Base-by-base conservation (phyloP, 2,113 vertebrate genomes). In the Thermophis baileyi region DNA sequence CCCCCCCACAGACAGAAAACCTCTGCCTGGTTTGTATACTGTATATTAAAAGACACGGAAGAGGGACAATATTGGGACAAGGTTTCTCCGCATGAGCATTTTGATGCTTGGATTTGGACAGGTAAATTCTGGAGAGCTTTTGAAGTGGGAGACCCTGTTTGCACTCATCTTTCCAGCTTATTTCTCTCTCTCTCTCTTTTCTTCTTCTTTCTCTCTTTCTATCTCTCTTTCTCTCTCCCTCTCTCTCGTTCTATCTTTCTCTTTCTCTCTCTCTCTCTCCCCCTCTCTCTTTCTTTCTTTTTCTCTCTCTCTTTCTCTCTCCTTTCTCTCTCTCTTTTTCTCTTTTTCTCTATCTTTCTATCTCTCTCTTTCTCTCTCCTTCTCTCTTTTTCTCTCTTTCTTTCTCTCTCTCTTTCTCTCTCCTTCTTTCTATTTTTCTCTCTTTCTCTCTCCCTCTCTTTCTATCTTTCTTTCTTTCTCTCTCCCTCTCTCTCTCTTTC, bases 361-460 rank as follows among this genome's bases (percentile, higher is more conserved):
- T 54, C 18, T 54, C 1, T 24, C 20, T 55, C 4, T 54, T 20
- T 20, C 5, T 54, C 5, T 54, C 18, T 54, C 50, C 53, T 54
- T 54, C 20, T 54, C 53, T 20, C 11, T 14, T 3, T 3, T 3
- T 25, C 1, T 3, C 4, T 25, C 1, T 1, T 0, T 25, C 2
- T 24, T 6, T 20, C 1, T 35, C 3, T 25, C 0, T 25, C 6
- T 7, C 1, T 9, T 9, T 9, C 2, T 57, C 9, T 55, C 22
- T 22, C 54, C 2, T 0, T 6, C 4, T 24, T 5, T 55, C 1
- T 20, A 0, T 6, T 0, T 22, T 2, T 22, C 5, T 22, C 3
- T 22, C 1, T 54, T 20, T 54, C 49, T 54, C 49, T 50, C 49
- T 12, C 47, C 47, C 8, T 49, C 10, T 6, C 4, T 24, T 5